These are phyloP conservation scores for Metaphire vulgaris DNA, from an alignment of 1,140 invertebrate genomes.

Conservation along the genomic window DNA sequence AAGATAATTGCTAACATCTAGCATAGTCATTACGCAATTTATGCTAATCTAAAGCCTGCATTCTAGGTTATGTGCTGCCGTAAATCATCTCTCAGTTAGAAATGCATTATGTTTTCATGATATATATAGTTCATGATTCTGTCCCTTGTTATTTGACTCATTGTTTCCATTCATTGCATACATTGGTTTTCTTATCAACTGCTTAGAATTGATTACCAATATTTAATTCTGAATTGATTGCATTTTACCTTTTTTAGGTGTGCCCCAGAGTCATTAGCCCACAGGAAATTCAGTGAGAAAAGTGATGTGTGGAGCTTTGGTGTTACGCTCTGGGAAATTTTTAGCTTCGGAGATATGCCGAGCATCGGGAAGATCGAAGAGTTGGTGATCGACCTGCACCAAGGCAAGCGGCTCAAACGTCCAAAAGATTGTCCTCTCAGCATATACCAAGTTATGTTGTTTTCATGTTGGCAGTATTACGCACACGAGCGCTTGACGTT, in stretches of 20 bases:
- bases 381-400: conserved; percentile 11
- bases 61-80: no score
- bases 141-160: no score
- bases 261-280: conserved; percentile 18
- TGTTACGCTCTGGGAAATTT: conserved; percentile 29
- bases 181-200: no score
- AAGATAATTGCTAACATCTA: no score
- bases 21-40: no score
- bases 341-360: conserved; percentile 19
- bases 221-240: no score
- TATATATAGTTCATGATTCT: no score
- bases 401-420: conserved; percentile 15
- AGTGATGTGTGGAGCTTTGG: conserved; percentile 30
- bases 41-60: no score
- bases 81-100: no score
- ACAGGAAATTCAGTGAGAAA: conserved; percentile 18
- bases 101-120: no score
- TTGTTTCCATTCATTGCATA: no score
- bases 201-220: no score
- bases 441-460: not conserved
- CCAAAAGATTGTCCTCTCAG: conserved; percentile 21
- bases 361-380: conserved; percentile 13
- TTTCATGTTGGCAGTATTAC: not conserved
- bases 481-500: not conserved
- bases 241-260: conserved; percentile 25